Evolutionary conservation across 1,140 invertebrate species (phyloP).

Genomic region (Araneus ventricosus): DNA sequence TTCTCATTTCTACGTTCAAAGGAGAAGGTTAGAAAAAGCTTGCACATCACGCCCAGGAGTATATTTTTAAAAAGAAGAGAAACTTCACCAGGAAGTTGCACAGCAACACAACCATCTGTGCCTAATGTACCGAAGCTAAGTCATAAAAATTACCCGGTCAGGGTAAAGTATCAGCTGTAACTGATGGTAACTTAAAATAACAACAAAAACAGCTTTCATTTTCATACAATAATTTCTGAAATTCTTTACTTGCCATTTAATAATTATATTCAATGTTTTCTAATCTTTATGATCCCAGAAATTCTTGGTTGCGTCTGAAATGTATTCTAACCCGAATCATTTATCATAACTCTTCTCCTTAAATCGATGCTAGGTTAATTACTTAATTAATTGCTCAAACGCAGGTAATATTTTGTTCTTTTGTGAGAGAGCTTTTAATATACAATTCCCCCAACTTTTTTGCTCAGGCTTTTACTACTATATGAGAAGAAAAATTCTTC

Average conservation of each 20-base stretch:
- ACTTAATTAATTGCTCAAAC: neutral
- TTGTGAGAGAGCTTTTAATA: neutral
- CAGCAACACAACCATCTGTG: slow-evolving; percentile 50
- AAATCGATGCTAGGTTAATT: slow-evolving; percentile 10
- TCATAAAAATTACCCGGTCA: slow-evolving; percentile 40
- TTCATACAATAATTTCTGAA: slow-evolving; percentile 21
- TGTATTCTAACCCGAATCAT: neutral
- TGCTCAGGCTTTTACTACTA: neutral
- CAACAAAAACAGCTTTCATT: slow-evolving; percentile 20
- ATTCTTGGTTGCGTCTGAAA: neutral
- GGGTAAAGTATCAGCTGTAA: slow-evolving; percentile 35
- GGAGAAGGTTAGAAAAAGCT: neutral
- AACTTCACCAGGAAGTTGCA: slow-evolving; percentile 16
- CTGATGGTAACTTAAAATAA: slow-evolving; percentile 29
- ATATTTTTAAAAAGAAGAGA: slow-evolving; percentile 22
- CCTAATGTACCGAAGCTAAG: slow-evolving; percentile 49
- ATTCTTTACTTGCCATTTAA: slow-evolving; percentile 30
- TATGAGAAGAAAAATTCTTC: neutral
- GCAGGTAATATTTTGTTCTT: slow-evolving; percentile 15
- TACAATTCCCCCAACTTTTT: neutral
- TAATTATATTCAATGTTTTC: slow-evolving; percentile 26
- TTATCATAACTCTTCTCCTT: neutral
- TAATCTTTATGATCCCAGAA: neutral
- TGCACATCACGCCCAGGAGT: slow-evolving; percentile 12
- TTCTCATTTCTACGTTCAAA: too few relatives aligned